A percentile compares a stretch with the other conserved stretches of the same genome.
Evolutionary conservation across 2,888 invertebrate species (phyloP).

Genomic region (Cantharis rustica): DNA sequence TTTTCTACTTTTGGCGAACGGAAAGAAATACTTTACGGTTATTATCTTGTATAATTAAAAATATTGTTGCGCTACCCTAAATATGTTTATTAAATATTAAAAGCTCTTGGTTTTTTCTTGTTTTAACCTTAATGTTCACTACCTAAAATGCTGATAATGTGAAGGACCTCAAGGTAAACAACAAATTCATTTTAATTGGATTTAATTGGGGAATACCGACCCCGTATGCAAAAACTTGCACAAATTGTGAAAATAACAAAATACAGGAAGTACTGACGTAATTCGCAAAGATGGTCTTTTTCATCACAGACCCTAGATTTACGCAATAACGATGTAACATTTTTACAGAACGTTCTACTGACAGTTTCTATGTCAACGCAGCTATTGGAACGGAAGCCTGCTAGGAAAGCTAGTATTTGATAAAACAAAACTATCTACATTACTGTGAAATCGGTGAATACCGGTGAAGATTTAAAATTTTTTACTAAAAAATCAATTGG

Average conservation of each 20-base stretch:
- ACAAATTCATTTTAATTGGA: not conserved
- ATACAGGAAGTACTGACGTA: not conserved
- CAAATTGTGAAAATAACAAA: not conserved
- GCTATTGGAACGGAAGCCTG: too few relatives aligned
- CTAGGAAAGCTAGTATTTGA: too few relatives aligned
- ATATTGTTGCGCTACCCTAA: not conserved
- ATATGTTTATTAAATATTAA: not conserved
- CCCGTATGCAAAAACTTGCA: not conserved
- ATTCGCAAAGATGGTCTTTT: too few relatives aligned
- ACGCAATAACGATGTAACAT: too few relatives aligned
- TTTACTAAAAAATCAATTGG: too few relatives aligned
- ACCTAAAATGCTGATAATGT: not conserved
- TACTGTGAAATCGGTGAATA: too few relatives aligned
- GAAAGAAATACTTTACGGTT: not conserved
- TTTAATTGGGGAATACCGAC: not conserved
- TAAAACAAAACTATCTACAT: too few relatives aligned
- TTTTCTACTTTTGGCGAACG: too few relatives aligned
- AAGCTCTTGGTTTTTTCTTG: not conserved
- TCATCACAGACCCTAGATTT: too few relatives aligned
- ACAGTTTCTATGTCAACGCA: too few relatives aligned
- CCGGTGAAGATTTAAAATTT: too few relatives aligned
- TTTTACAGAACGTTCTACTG: too few relatives aligned
- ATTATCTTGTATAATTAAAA: not conserved
- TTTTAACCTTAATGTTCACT: not conserved
- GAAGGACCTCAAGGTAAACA: not conserved